Evolutionary conservation across 2,113 vertebrate genomes (phyloP).

Genomic region (Silurus meridionalis): DNA sequence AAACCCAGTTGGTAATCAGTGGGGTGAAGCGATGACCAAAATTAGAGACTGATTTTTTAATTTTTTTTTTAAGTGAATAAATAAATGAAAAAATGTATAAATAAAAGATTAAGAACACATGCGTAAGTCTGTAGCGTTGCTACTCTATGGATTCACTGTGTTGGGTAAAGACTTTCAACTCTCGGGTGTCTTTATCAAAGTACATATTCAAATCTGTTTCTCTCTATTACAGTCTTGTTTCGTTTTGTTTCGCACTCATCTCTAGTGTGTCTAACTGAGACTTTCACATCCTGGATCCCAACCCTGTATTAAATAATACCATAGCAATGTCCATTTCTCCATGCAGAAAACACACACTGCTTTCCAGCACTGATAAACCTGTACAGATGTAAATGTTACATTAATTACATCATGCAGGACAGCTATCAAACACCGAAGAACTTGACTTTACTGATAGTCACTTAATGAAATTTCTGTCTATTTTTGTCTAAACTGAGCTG

Average conservation of each 20-base stretch:
- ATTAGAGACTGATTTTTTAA: background rate
- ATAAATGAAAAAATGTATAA: background rate
- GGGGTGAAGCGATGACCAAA: background rate
- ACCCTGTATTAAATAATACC: background rate
- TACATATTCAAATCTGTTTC: background rate
- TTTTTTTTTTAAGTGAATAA: background rate
- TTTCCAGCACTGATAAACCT: background rate
- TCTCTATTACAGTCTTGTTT: background rate
- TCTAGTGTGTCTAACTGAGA: too few species aligned
- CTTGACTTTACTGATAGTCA: background rate
- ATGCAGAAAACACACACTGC: background rate
- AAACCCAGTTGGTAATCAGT: background rate
- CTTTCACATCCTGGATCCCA: background rate
- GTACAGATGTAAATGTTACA: background rate
- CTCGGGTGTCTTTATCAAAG: background rate
- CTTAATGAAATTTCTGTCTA: too few species aligned
- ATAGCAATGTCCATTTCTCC: background rate
- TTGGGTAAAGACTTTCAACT: background rate
- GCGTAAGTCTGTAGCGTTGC: background rate
- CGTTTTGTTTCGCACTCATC: background rate
- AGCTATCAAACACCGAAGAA: background rate
- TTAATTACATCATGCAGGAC: background rate
- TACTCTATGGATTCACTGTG: background rate
- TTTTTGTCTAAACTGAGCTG: background rate
- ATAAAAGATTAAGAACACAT: background rate